Conservation (phyloP, 2,797 vertebrate species). For the Sciurus carolinensis region DNA sequence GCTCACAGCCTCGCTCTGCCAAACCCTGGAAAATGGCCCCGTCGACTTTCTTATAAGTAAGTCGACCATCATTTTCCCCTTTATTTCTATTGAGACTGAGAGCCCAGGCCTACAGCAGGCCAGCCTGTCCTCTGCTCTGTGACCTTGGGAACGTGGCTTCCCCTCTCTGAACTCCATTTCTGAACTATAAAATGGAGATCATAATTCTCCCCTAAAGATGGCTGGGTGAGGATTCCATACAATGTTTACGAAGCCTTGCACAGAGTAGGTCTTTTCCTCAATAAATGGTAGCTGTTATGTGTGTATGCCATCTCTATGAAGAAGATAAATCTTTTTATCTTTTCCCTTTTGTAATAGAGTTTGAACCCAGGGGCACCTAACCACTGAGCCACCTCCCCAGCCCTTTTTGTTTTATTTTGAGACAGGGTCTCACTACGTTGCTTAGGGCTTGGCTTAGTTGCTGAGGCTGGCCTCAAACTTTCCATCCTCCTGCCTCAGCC, state of each 20-base stretch:
- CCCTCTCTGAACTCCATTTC: neutral
- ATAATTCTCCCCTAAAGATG: neutral
- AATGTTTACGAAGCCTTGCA: neutral
- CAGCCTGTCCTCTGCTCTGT: neutral
- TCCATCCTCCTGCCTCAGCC: no score
- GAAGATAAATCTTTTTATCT: neutral
- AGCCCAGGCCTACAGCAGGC: neutral
- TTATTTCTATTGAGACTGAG: neutral
- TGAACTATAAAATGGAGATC: no score
- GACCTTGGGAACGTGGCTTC: neutral
- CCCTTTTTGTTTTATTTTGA: no score
- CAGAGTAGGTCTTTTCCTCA: neutral
- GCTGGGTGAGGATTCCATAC: rapidly evolving
- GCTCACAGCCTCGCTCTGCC: neutral
- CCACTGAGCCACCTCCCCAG: no score
- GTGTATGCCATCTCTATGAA: rapidly evolving
- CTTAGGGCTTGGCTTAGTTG: no score
- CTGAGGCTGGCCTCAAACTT: no score
- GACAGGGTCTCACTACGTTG: no score
- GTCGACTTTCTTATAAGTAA: neutral
- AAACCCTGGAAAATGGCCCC: neutral
- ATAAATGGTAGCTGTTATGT: rapidly evolving
- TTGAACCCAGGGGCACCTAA: no score
- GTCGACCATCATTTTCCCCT: neutral
- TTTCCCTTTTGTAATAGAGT: no score